A percentile compares a stretch with the other conserved stretches of the same genome.
These are phyloP conservation scores for Coelopa pilipes DNA, from an alignment of 2,888 invertebrate genomes.

Conservation along the genomic window DNA sequence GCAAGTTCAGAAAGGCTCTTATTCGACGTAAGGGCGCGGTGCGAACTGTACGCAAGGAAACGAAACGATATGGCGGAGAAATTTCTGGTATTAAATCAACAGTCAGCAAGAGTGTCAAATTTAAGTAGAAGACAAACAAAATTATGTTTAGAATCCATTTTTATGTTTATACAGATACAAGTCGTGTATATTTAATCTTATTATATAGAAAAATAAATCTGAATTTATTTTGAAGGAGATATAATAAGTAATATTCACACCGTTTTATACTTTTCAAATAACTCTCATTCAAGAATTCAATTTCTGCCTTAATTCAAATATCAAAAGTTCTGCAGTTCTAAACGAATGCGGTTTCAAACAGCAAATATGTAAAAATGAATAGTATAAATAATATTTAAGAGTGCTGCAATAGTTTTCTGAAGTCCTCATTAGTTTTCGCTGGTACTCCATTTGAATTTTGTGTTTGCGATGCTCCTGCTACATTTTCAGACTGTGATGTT, in stretches of 20 bases:
- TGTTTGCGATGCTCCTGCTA: slow-evolving; percentile 17
- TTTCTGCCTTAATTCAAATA: too few species aligned
- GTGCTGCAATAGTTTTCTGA: slow-evolving; percentile 59
- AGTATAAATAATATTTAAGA: too few species aligned
- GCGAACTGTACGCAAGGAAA: slow-evolving; percentile 83
- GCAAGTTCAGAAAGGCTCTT: slow-evolving; percentile 91
- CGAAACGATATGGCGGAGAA: slow-evolving; percentile 89
- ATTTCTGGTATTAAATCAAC: slow-evolving; percentile 91
- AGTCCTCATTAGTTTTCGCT: slow-evolving; percentile 62
- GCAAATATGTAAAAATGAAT: background rate
- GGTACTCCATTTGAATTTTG: slow-evolving; percentile 39
- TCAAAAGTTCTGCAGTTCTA: background rate
- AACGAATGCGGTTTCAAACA: background rate
- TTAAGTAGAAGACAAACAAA: slow-evolving; percentile 66
- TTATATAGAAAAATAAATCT: background rate
- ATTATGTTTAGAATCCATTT: background rate
- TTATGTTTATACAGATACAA: background rate
- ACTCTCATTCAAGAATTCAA: background rate
- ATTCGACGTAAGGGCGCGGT: slow-evolving; percentile 94
- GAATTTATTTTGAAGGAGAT: background rate
- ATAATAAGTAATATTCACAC: background rate
- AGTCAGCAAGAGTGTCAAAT: slow-evolving; percentile 89
- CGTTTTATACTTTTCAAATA: background rate
- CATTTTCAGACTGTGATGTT: background rate
- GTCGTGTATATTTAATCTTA: background rate